These are phyloP conservation scores for Notocelia uddmanniana DNA, from an alignment of 2,888 invertebrate species.

Conservation along the genomic window DNA sequence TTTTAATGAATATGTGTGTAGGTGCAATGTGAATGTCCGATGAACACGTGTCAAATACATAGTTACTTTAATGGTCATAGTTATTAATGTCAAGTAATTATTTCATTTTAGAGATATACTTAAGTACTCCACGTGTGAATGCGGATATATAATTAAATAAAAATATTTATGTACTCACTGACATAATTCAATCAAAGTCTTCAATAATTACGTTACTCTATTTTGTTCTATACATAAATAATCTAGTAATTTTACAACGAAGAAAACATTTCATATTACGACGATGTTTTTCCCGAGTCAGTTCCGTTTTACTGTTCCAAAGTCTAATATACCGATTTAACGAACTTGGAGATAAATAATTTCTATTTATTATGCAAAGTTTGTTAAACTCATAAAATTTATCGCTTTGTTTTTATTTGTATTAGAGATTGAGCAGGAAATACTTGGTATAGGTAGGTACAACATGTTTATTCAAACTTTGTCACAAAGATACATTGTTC, in stretches of 20 bases:
- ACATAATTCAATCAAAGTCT: too few relatives aligned
- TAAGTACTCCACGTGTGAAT: too few relatives aligned
- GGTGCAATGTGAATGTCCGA: too few relatives aligned
- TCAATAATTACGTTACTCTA: too few relatives aligned
- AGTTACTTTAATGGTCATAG: too few relatives aligned
- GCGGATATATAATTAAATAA: too few relatives aligned
- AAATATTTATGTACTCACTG: too few relatives aligned
- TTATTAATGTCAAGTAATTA: too few relatives aligned
- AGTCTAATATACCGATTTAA: constrained; percentile 3
- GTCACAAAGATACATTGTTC: background rate
- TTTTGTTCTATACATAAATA: too few relatives aligned
- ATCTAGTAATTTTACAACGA: background rate
- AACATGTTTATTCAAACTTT: background rate
- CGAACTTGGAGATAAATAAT: constrained; percentile 19
- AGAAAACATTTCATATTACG: constrained; percentile 20
- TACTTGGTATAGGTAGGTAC: background rate
- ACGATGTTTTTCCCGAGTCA: constrained; percentile 27
- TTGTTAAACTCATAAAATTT: constrained; percentile 25
- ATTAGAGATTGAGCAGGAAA: constrained; percentile 17
- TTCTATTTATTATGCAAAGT: constrained; percentile 30
- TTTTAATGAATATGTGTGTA: too few relatives aligned
- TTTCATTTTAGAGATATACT: too few relatives aligned
- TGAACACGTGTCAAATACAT: too few relatives aligned
- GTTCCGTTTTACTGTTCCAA: background rate
- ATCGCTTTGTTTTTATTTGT: constrained; percentile 31